These are phyloP conservation scores for Dysidea cf. avara DNA, from an alignment of 37 sponge, comb jelly and placozoan genomes.

Conservation along the genomic window DNA sequence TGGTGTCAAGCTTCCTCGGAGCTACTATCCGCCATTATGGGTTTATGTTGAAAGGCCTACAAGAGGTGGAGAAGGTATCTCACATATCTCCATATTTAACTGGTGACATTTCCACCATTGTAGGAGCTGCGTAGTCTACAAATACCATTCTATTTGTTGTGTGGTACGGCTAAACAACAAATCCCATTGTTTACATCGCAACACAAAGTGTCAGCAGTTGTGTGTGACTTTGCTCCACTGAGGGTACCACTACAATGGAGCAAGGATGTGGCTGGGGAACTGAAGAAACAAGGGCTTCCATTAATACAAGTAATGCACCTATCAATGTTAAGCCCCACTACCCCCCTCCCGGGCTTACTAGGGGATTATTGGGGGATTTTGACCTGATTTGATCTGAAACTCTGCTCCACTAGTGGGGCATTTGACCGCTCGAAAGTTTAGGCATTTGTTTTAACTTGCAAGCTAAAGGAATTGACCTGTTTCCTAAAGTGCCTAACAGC, in stretches of 20 bases:
- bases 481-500: too few relatives aligned
- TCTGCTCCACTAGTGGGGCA: too few relatives aligned
- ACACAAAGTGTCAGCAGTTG: conserved; percentile 4
- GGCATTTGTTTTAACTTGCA: too few relatives aligned
- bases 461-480: too few relatives aligned
- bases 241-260: conserved; percentile 6
- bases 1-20: conserved; percentile 25
- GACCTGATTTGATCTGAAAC: too few relatives aligned
- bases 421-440: too few relatives aligned
- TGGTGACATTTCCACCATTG: neutral
- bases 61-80: conserved; percentile 15
- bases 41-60: conserved; percentile 18
- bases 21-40: conserved; percentile 23
- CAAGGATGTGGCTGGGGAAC: conserved; percentile 7
- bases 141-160: conserved; percentile 15
- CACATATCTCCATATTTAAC: neutral
- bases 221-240: conserved; percentile 28
- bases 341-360: too few relatives aligned
- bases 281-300: conserved; percentile 3
- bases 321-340: too few relatives aligned
- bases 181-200: neutral
- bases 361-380: too few relatives aligned
- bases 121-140: conserved; percentile 10
- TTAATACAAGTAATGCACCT: too few relatives aligned
- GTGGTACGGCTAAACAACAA: neutral